Evolutionary conservation across 1,140 invertebrate genomes (phyloP), one percentile per base, ranked within the genome.

Genomic region (Calephelis virginiensis): DNA sequence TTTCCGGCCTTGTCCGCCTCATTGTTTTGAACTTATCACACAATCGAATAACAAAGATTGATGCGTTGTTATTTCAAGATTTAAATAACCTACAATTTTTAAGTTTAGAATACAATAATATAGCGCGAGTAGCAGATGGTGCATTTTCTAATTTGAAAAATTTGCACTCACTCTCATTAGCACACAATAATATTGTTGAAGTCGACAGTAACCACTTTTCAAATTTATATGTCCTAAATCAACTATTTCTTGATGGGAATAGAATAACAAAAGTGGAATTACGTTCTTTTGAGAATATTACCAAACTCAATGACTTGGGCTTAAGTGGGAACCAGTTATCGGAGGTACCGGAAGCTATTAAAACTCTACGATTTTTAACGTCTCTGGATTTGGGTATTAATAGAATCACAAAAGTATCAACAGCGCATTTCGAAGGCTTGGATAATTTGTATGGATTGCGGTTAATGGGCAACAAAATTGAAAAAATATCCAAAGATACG

Each of bases 301-400:
- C 95, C 7, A 94, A 92, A 81, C 92, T 98, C 5, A 94, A 95
- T 78, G 96, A 97, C 85, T 91, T 98, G 5, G 95, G 96, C 48
- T 86, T 98, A 12, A 95, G 95, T 76, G 93, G 94, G 45, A 98
- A 98, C 91, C 81, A 92, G 64, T 86, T 98, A 61, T 93, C 92
- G 48, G 92, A 93, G 73, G 93, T 98, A 50, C 97, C 97, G 10
- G 92, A 93, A 76, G 95, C 95, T 13, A 92, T 97, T 28, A 93
- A 93, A 70, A 93, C 93, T 72, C 89, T 97, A 40, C 82, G 89
- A 66, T 94, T 94, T 72, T 89, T 97, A 66, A 95, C 95, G 78
- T 95, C 94, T 5, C 89, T 97, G 46, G 96, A 97, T 90, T 91
- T 97, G 60, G 95, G 95, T n/a, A 95, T 96, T 83, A 97, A 97